Evolutionary conservation across 2,797 vertebrate genomes (phyloP).

Genomic region (Rhyacichthys aspro): DNA sequence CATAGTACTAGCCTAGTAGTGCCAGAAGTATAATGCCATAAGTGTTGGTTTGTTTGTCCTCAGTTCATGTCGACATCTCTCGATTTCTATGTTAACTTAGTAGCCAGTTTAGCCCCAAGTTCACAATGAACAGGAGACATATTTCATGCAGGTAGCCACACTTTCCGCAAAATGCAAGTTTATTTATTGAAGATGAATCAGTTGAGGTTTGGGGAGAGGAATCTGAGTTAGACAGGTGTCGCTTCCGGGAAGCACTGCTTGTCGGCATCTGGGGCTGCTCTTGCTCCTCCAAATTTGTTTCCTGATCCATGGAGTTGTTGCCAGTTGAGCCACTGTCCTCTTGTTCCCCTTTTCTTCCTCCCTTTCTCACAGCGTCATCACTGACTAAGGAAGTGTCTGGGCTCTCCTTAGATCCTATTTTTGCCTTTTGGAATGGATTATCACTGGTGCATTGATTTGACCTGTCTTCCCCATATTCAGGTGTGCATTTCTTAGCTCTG

Average conservation of each 20-base stretch:
- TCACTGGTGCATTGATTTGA: conserved; percentile 9
- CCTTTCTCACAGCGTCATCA: conserved; percentile 19
- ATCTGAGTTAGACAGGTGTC: conserved; percentile 24
- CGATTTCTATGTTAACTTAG: too few species aligned
- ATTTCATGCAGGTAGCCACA: too few species aligned
- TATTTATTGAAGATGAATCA: too few species aligned
- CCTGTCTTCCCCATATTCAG: conserved; percentile 21
- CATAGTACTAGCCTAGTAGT: too few species aligned
- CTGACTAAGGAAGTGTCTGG: conserved; percentile 9
- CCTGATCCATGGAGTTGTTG: conserved; percentile 9
- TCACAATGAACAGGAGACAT: too few species aligned
- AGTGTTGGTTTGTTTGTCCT: too few species aligned
- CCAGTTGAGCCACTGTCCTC: conserved; percentile 26
- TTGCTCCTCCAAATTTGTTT: conserved; percentile 10
- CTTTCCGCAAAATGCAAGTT: too few species aligned
- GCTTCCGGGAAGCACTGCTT: conserved; percentile 51
- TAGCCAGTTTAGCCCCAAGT: too few species aligned
- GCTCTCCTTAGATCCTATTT: conserved; percentile 7
- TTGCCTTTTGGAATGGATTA: conserved; percentile 30
- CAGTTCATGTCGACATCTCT: too few species aligned
- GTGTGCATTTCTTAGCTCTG: conserved; percentile 23
- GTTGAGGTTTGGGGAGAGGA: too few species aligned
- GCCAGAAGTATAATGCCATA: too few species aligned
- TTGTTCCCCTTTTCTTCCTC: conserved; percentile 37
- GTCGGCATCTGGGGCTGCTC: conserved; percentile 63